These are phyloP conservation scores for Pseudomyrmex cubaensis DNA, from an alignment of 1,140 invertebrate species.

Conservation along the genomic window DNA sequence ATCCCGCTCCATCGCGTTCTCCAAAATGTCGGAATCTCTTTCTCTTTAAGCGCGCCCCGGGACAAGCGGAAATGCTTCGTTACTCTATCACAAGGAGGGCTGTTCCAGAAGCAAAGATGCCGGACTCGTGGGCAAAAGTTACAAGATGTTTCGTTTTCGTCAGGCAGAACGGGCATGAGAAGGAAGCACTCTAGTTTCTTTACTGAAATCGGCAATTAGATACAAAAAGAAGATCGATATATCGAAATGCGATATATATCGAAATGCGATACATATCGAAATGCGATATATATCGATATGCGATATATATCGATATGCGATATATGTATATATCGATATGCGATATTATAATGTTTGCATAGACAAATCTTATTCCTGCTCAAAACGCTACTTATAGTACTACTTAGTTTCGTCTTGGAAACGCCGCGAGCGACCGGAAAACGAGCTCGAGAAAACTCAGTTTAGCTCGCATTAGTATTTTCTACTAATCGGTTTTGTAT, in stretches of 20 bases:
- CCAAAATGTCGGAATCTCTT: slow-evolving; percentile 29
- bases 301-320: no score
- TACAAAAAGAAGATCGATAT: no score
- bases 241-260: no score
- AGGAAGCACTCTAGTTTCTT: neutral
- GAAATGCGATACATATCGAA: no score
- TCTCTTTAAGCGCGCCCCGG: slow-evolving; percentile 38
- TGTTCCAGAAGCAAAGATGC: neutral
- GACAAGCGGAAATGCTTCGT: slow-evolving; percentile 33
- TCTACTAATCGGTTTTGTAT: neutral
- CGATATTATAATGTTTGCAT: no score
- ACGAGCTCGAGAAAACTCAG: slow-evolving; percentile 33
- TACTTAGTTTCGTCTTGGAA: neutral
- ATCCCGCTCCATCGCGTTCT: neutral
- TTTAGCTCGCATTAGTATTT: slow-evolving; percentile 26
- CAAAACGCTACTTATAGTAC: no score
- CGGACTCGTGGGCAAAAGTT: slow-evolving; percentile 19
- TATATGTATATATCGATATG: no score
- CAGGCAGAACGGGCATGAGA: neutral
- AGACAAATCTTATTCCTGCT: no score
- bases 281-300: no score
- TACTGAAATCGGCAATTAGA: no score
- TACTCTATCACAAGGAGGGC: slow-evolving; percentile 7
- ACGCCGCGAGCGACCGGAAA: slow-evolving; percentile 19
- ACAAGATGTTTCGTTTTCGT: slow-evolving; percentile 26